Evolutionary conservation across 2,113 vertebrate species (phyloP).

Genomic region (Nycticebus coucang): DNA sequence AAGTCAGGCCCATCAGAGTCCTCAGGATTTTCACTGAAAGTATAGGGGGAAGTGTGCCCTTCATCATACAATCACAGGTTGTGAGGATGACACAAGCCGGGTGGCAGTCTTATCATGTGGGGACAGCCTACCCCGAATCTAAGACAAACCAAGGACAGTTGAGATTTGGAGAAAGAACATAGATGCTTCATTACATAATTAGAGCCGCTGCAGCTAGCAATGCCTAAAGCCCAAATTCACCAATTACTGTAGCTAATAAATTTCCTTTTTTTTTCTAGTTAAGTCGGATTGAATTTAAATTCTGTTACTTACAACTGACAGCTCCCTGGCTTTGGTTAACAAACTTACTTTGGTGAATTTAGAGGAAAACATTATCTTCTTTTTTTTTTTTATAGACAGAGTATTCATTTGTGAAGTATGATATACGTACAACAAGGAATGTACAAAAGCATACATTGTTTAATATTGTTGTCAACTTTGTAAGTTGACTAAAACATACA

Average conservation of each 20-base stretch:
- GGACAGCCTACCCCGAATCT: not conserved
- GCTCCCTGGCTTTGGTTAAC: not conserved
- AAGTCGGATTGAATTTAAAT: not conserved
- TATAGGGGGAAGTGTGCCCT: not conserved
- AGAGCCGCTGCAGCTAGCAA: not conserved
- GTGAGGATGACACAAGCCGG: not conserved
- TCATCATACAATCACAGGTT: not conserved
- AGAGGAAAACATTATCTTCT: not conserved
- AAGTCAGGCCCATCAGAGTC: not conserved
- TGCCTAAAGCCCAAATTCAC: not conserved
- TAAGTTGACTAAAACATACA: not conserved
- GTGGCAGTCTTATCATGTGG: not conserved
- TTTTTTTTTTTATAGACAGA: too few relatives aligned
- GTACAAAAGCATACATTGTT: not conserved
- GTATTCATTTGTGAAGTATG: too few relatives aligned
- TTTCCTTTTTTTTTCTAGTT: not conserved
- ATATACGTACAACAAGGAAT: not conserved
- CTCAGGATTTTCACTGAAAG: not conserved
- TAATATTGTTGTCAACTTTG: not conserved
- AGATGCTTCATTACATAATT: not conserved
- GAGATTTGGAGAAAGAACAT: not conserved
- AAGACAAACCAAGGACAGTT: not conserved
- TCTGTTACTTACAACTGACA: not conserved
- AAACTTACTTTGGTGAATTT: conserved; percentile 16
- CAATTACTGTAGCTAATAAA: not conserved